Conservation (phyloP, 2,888 invertebrate genomes). For the Diachrysia chrysitis region DNA sequence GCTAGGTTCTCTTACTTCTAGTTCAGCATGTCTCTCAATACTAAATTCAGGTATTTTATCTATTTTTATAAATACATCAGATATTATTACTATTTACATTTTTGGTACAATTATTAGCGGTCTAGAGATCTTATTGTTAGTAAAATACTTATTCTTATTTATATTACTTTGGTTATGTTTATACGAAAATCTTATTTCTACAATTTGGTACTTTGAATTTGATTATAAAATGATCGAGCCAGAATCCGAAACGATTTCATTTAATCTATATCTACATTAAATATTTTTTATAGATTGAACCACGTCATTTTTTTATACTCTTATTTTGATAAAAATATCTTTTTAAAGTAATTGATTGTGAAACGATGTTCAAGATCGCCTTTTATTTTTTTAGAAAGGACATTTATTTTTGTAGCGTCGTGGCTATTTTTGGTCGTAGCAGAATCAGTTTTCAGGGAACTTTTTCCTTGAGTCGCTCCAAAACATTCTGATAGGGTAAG, state of each 20-base stretch:
- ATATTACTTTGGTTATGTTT: not conserved
- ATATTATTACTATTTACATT: not conserved
- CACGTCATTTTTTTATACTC: not conserved
- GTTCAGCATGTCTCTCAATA: constrained; percentile 10
- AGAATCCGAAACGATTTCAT: not conserved
- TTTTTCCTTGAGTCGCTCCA: not conserved
- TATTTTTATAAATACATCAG: not conserved
- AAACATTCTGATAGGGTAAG: not conserved
- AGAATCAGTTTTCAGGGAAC: not conserved
- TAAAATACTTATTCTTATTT: not conserved
- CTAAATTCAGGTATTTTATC: not conserved
- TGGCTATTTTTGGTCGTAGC: not conserved
- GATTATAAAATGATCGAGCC: not conserved
- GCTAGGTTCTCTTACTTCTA: constrained; percentile 8
- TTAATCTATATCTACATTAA: not conserved
- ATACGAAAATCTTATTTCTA: not conserved
- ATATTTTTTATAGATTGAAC: not conserved
- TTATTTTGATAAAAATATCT: too few species aligned
- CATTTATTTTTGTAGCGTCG: not conserved
- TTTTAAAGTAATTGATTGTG: not conserved
- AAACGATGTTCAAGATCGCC: not conserved
- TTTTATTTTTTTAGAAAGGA: not conserved
- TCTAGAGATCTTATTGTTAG: not conserved
- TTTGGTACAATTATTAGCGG: not conserved
- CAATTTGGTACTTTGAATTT: constrained; percentile 1